Percentiles rank a stretch among this genome's conserved stretches.
phyloP scores from a whole-genome alignment of 2,113 vertebrate genomes.

The Chaenocephalus aceratus region DNA sequence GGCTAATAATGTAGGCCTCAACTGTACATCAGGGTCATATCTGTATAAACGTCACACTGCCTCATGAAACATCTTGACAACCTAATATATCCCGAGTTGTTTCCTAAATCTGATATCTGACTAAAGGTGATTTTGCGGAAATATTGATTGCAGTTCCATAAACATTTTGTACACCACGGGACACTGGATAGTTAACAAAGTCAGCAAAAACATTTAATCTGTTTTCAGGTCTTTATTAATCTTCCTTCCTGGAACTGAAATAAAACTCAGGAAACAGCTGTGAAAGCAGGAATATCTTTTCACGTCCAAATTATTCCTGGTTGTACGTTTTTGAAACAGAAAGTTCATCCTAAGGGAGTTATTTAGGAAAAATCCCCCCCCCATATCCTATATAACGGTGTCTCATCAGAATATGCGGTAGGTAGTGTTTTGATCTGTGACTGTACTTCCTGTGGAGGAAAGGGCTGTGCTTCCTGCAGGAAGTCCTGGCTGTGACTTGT shows the following conservation, averaged over 20 bases:
- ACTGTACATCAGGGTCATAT: too few relatives aligned
- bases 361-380: conserved; percentile 31
- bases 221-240: neutral
- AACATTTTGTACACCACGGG: too few relatives aligned
- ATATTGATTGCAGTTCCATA: too few relatives aligned
- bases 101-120: too few relatives aligned
- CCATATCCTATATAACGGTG: neutral
- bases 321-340: neutral
- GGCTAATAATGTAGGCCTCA: too few relatives aligned
- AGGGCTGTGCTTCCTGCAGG: conserved; percentile 41
- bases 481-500: conserved; percentile 59
- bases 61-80: too few relatives aligned
- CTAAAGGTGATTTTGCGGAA: too few relatives aligned
- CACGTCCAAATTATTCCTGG: too few relatives aligned
- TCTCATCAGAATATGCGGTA: accelerated
- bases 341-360: neutral
- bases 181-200: too few relatives aligned
- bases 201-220: neutral
- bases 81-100: too few relatives aligned
- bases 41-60: too few relatives aligned
- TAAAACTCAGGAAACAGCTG: conserved; percentile 23
- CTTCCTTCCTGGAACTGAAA: neutral
- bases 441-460: conserved; percentile 12
- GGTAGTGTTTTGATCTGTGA: conserved; percentile 7
- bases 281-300: neutral